Base-by-base conservation (phyloP, 2,888 invertebrate genomes). In the Ornithoptera priamus region DNA sequence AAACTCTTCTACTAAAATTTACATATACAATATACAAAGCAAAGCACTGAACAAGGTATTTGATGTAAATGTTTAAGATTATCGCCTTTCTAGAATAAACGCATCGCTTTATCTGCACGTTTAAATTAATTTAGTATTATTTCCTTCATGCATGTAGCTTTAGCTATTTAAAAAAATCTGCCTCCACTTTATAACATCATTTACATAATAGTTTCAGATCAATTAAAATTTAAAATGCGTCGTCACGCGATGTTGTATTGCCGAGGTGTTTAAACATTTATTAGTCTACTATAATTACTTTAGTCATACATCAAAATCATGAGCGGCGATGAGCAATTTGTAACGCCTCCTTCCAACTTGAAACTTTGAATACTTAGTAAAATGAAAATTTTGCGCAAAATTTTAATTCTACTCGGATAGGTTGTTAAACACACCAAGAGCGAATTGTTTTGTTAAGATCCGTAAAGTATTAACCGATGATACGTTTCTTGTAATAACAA, bases 291-390 rank as follows among this genome's bases (percentile, higher is more conserved):
- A 8, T 70, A 70, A 70, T 70, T 59, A 60, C 64, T 67, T 42
- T 56, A 64, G 78, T 75, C 80, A 83, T 86, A 82, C 73, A 83
- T 83, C 82, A 84, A 80, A 77, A 73, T 74, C 66, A 50, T 72
- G 74, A 73, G 76, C 75, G 70, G 77, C 76, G 77, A 75, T 74
- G 78, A 73, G 76, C 76, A 80, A 85, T 82, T 84, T 77, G 72
- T 78, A 81, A 71, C 72, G 73, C 61, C 61, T 72, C 69, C 70
- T 71, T 65, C 63, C 77, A 72, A 73, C 73, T 78, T 73, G 68
- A 73, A 68, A 68, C 72, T 73, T 74, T 74, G 77, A 77, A 78
- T 75, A 75, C 72, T 77, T 72, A 83, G 84, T 79, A 78, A 78
- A 76, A 78, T 82, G 80, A 82, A 84, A 78, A 77, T 73, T 30